Conservation (phyloP, 2,797 vertebrate species). For the Dipus sagitta region DNA sequence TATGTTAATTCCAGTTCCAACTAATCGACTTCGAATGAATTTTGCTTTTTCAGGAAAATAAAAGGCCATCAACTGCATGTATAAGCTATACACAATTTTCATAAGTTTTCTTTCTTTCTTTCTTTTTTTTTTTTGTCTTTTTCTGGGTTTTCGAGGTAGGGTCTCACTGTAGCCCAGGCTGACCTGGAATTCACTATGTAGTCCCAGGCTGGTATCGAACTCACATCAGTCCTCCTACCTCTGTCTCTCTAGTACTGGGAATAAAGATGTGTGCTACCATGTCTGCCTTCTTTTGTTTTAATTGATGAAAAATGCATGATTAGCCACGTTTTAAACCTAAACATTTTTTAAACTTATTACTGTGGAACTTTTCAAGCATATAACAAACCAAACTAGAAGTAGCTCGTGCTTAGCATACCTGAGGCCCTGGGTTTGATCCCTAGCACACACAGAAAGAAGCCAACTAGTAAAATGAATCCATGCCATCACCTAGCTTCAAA, state of each 20-base stretch:
- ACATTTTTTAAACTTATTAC: not conserved
- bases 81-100: not conserved
- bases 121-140: not conserved
- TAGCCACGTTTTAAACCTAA: not conserved
- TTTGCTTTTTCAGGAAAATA: not conserved
- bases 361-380: not conserved
- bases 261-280: too few relatives aligned
- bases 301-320: not conserved
- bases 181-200: too few relatives aligned
- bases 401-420: not conserved
- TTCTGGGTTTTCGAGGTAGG: too few relatives aligned
- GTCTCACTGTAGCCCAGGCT: too few relatives aligned
- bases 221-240: too few relatives aligned
- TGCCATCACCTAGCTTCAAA: not conserved
- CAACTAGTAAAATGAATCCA: not conserved
- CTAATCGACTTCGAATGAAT: not conserved
- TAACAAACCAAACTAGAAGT: not conserved
- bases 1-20: not conserved
- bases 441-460: not conserved
- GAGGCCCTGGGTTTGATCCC: not conserved
- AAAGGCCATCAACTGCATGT: not conserved
- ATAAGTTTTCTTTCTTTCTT: not conserved
- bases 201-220: too few relatives aligned
- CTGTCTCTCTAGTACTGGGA: too few relatives aligned
- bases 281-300: not conserved